Evolutionary conservation across 2,888 invertebrate genomes (phyloP), one percentile per base, ranked within the genome.

Genomic region (Tachina grossa): DNA sequence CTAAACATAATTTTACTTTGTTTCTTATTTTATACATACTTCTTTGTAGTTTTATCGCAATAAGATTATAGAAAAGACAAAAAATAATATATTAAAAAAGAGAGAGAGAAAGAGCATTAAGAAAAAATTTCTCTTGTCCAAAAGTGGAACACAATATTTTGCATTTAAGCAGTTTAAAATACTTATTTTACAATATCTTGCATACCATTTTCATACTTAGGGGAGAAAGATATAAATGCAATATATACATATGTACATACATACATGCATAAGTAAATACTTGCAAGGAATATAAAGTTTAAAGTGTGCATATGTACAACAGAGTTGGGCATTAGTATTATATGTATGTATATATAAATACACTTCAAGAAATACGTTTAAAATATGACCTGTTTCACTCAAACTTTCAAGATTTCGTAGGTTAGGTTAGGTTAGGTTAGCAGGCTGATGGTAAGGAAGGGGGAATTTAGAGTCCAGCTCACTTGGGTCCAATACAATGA

Each of bases 81-180:
- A 49, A 49, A n/a, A 49, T 1, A 49, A 49, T 0, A n/a, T 1
- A 11, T 3, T 4, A 3, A 31, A 31, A 31, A 4, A 31, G 4
- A 31, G 31, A 4, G 2, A 31, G 31, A 31, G 31, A 31, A 4
- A 31, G 8, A 49, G 1, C n/a, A 1, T 5, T 11, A 57, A 5
- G 31, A 22, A 57, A 57, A 9, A 31, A 57, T 19, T 22, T 74
- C 11, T 51, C 9, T 59, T 47, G 47, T 39, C 39, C 39, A 16
- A 49, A 39, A 13, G 14, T 45, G 31, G 19, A 49, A 19, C 47
- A 53, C 22, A 51, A n/a, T 16, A 61, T 61, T 68, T 45, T 69
- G 51, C 57, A 78, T 69, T 78, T 77, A 51, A 61, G 69, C 77
- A 77, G 68, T 68, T 68, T 76, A 55, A 76, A 76, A 65, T 47